Percentiles rank a stretch among this genome's conserved stretches.
Conservation (phyloP, 2,888 invertebrate genomes). For the Pyrocoelia pectoralis region DNA sequence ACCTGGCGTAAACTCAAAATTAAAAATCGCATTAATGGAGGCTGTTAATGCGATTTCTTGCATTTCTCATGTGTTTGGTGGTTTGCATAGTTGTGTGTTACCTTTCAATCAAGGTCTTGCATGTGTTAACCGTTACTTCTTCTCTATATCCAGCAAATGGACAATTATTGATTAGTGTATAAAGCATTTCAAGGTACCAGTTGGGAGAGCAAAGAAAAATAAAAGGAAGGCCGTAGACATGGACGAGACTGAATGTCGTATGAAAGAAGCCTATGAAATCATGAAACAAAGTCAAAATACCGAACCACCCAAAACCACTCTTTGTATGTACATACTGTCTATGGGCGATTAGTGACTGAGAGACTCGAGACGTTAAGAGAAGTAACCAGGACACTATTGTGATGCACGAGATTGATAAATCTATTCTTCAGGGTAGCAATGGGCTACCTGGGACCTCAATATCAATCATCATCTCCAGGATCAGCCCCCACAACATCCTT, state of each 20-base stretch:
- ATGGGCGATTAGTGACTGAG: neutral
- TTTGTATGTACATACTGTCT: neutral
- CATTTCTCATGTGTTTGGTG: too few species aligned
- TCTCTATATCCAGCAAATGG: too few species aligned
- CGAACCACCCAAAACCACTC: neutral
- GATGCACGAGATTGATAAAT: conserved; percentile 1
- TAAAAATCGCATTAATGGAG: too few species aligned
- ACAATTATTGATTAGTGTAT: too few species aligned
- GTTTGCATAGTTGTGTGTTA: too few species aligned
- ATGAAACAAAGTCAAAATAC: neutral
- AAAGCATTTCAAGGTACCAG: neutral
- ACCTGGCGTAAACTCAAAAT: too few species aligned
- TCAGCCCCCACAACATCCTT: neutral
- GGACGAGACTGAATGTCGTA: neutral
- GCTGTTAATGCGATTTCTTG: too few species aligned
- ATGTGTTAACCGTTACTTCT: too few species aligned
- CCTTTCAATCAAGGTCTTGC: too few species aligned
- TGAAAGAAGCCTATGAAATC: neutral
- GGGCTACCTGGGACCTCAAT: too few species aligned
- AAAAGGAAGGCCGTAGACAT: neutral
- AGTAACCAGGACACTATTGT: neutral
- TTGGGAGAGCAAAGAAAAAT: too few species aligned
- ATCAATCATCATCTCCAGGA: too few species aligned
- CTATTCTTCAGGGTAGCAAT: neutral
- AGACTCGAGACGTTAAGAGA: neutral